These are phyloP conservation scores for Mercenaria mercenaria DNA, from an alignment of 1,140 invertebrate species.

Conservation along the genomic window DNA sequence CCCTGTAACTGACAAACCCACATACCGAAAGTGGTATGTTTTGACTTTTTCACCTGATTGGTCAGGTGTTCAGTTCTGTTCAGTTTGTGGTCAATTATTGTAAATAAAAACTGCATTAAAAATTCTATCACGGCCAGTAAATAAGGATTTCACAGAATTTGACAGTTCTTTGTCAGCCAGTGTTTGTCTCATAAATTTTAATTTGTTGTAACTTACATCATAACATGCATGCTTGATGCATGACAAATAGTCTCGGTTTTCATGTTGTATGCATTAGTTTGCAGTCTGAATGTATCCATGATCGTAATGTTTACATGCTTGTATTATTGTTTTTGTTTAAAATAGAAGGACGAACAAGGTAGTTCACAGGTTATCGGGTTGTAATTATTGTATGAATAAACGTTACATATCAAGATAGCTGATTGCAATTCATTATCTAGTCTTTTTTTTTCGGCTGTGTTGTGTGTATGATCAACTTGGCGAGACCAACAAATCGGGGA, in stretches of 20 bases:
- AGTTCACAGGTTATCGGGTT: not conserved
- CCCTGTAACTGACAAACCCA: not conserved
- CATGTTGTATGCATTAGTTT: not conserved
- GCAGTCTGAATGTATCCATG: not conserved
- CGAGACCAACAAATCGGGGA: not conserved
- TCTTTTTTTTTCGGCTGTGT: not conserved
- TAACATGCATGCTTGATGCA: not conserved
- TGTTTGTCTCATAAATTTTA: no score
- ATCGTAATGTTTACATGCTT: not conserved
- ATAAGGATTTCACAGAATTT: no score
- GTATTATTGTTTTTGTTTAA: not conserved
- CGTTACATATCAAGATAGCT: not conserved
- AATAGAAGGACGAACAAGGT: not conserved
- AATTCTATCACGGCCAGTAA: no score
- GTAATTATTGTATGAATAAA: slow-evolving; percentile 23
- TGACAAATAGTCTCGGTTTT: not conserved
- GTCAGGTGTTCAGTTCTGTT: not conserved
- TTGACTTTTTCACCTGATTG: not conserved
- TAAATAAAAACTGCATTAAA: no score
- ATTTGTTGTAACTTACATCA: no score
- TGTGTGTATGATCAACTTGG: not conserved
- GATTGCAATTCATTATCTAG: slow-evolving; percentile 7
- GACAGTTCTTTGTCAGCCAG: no score
- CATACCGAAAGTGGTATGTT: no score
- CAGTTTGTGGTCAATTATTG: no score